These are phyloP conservation scores for Thrips palmi DNA, from an alignment of 1,140 invertebrate genomes.

Conservation along the genomic window DNA sequence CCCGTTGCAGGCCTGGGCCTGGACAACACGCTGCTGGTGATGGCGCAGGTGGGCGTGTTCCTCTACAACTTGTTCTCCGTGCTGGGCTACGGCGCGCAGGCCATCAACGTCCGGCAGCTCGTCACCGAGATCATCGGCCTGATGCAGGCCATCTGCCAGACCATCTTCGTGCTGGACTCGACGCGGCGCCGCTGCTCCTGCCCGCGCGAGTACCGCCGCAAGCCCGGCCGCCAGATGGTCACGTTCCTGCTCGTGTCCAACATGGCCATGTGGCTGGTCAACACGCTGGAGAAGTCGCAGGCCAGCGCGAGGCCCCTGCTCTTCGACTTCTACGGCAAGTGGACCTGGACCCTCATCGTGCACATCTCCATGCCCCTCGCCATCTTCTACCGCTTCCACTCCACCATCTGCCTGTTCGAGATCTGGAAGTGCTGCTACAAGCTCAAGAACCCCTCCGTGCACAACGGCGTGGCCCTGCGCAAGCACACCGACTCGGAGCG, in stretches of 20 bases:
- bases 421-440: slow-evolving; percentile 44
- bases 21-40: slow-evolving; percentile 66
- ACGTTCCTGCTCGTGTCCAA: slow-evolving; percentile 33
- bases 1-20: slow-evolving; percentile 33
- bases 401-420: slow-evolving; percentile 41
- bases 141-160: slow-evolving; percentile 31
- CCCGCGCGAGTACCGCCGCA: slow-evolving; percentile 21
- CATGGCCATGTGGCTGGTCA: slow-evolving; percentile 34
- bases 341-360: slow-evolving; percentile 54
- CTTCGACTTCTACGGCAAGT: slow-evolving; percentile 42
- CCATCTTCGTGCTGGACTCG: slow-evolving; percentile 40
- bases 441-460: too few species aligned
- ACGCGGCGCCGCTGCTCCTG: slow-evolving; percentile 22
- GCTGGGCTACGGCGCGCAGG: slow-evolving; percentile 7
- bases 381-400: slow-evolving; percentile 54
- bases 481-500: too few species aligned
- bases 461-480: too few species aligned
- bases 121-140: slow-evolving; percentile 12
- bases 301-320: slow-evolving; percentile 42
- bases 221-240: slow-evolving; percentile 29
- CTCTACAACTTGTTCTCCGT: slow-evolving; percentile 2
- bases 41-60: slow-evolving; percentile 37
- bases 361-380: slow-evolving; percentile 49
- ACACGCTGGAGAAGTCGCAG: slow-evolving; percentile 39
- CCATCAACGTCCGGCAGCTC: slow-evolving; percentile 21